phyloP scores from a whole-genome alignment of 2,888 invertebrate species.

The Chaitophorus viminalis region DNA sequence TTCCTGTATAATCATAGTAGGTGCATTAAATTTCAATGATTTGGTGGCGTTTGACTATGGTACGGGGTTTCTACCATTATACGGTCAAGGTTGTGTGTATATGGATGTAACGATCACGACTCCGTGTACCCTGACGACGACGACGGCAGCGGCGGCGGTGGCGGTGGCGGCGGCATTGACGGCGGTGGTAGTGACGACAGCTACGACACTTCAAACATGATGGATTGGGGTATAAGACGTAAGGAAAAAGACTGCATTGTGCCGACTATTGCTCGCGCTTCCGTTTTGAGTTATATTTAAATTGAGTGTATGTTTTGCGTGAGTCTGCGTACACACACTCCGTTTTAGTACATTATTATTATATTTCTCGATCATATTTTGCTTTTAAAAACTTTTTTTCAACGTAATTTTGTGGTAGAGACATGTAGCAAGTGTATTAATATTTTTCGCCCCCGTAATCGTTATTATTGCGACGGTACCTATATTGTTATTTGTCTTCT shows the following conservation, averaged over 20 bases:
- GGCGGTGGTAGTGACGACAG: not conserved
- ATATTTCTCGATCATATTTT: not conserved
- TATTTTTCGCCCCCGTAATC: not conserved
- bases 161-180: not conserved
- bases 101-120: constrained; percentile 16
- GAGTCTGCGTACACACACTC: not conserved
- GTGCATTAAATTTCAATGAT: not conserved
- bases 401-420: not conserved
- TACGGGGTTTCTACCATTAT: not conserved
- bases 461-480: no score
- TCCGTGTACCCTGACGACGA: constrained; percentile 23
- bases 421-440: not conserved
- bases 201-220: constrained; percentile 70
- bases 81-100: constrained; percentile 4
- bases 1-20: not conserved
- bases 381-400: not conserved
- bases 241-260: constrained; percentile 68
- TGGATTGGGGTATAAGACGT: constrained; percentile 82
- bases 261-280: not conserved
- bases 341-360: not conserved
- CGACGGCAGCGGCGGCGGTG: not conserved
- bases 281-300: not conserved
- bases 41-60: not conserved
- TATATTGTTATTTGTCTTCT: no score
- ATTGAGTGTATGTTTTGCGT: not conserved